Evolutionary conservation across 2,888 invertebrate species (phyloP), one percentile per base, ranked within the genome.

Genomic region (Microplitis manilae): DNA sequence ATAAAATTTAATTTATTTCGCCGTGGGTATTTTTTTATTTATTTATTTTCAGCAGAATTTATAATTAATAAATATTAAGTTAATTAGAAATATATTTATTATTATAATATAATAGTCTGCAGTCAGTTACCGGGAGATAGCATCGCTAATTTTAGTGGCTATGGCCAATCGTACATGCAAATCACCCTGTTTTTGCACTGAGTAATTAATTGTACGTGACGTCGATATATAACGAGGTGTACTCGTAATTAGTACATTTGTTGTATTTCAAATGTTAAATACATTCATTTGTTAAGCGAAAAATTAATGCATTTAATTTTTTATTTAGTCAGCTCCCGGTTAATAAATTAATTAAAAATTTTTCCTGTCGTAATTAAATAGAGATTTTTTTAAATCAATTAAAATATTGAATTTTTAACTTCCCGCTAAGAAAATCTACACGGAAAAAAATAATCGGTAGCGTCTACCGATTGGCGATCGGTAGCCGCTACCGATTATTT

Each of bases 191-290:
- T 81, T 75, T 77, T 79, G 77, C 80, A 77, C 81, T 77, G 82
- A 79, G 79, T 83, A 85, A 86, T 86, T 84, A 86, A 86, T 86
- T 84, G 81, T 79, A 80, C 82, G 79, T 84, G 84, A 86, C 83
- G 82, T 78, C 20, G 40, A 39, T 61, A 39, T 67, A 61, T 62
- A 73, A 74, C 59, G 38, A 64, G 8, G 61, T 73, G 65, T 50
- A 72, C 65, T 68, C 64, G 69, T 40, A 17, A 41, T 64, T 64
- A 41, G 17, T 41, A 17, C n/a, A 20, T 62, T 62, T 62, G 20
- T 15, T 17, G 7, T 20, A 20, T 20, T 62, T 62, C n/a, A 50
- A 13, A 50, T 50, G 50, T 13, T 50, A 50, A 50, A 13, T 50
- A 50, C 50, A 15, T 62, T 50, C 13, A 9, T 41, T 13, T 13